Base-by-base conservation (phyloP, 2,113 vertebrate genomes). In the Macaca mulatta region DNA sequence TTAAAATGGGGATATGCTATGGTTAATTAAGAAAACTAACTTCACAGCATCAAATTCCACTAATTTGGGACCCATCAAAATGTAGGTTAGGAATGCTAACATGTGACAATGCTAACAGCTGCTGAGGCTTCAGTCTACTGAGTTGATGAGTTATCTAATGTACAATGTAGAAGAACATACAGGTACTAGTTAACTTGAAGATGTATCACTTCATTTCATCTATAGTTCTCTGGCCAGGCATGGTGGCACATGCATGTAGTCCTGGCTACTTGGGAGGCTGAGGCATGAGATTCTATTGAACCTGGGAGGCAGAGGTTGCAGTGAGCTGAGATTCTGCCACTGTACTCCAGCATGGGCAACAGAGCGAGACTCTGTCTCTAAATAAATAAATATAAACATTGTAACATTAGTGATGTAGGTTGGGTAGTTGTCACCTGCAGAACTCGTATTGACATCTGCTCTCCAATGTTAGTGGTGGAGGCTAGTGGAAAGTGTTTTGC, bases 41-140 rank as follows among this genome's bases (percentile, higher is more conserved):
- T 55, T 86, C 20, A 40, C 35, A 77, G 38, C 3, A 55, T 13
- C 17, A n/a, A 43, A 7, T n/a, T 30, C 38, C 16, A 59, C 10
- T 35, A 18, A 80, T 8, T 16, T 43, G 6, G 3, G 4, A 18
- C 69, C 22, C 10, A 57, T 55, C 25, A 14, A 9, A 67, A 32
- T 11, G 0, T 12, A 67, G 35, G 14, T 40, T 3, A 12, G 38
- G 50, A 64, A 25, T n/a, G 69, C 2, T 32, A 35, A 35, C 7
- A 7, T 11, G 4, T 11, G 23, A 3, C 4, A 16, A 3, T 55
- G 20, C 1, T 1, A 2, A 48, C 2, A 57, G 5, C 0, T 5
- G 40, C 8, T 22, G 16, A 27, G 72, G 1, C 5, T 48, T 67
- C 12, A 1, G 18, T 52, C 55, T 55, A 69, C 32, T 43, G 23